Conservation (phyloP, 2,888 invertebrate species). For the Coronaproctus castanopsis region DNA sequence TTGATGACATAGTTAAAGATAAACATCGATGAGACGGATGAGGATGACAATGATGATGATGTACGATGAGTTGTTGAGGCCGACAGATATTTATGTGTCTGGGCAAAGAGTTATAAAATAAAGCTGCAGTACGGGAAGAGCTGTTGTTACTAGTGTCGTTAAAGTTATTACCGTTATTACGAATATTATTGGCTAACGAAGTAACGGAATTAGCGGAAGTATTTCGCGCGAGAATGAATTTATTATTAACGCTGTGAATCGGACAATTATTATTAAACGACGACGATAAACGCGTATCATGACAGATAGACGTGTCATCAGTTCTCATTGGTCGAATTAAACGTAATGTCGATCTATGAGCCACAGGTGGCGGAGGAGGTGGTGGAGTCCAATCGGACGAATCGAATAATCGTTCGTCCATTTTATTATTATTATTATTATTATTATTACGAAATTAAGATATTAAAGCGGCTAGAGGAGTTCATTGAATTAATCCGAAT, state of each 20-base stretch:
- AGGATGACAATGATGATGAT: background rate
- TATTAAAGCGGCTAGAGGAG: too few relatives aligned
- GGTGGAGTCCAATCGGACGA: background rate
- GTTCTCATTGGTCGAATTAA: background rate
- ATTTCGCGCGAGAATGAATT: background rate
- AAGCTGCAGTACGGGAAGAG: too few relatives aligned
- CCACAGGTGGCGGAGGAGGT: constrained; percentile 10
- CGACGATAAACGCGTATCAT: background rate
- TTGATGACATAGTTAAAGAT: background rate
- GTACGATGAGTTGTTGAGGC: background rate
- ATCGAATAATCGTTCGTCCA: background rate
- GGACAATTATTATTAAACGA: background rate
- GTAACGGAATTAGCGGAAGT: background rate
- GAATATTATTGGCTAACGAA: too few relatives aligned
- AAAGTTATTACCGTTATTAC: too few relatives aligned
- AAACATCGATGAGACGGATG: background rate
- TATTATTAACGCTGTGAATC: background rate
- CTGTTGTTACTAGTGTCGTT: too few relatives aligned
- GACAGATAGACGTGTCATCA: background rate
- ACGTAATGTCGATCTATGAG: constrained; percentile 4
- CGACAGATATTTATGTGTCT: background rate
- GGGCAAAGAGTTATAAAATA: background rate
- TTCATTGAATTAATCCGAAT: too few relatives aligned
- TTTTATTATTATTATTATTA: too few relatives aligned
- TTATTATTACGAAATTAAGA: too few relatives aligned